These are phyloP conservation scores for Coreoperca whiteheadi DNA, from an alignment of 2,113 vertebrate genomes.

Conservation along the genomic window DNA sequence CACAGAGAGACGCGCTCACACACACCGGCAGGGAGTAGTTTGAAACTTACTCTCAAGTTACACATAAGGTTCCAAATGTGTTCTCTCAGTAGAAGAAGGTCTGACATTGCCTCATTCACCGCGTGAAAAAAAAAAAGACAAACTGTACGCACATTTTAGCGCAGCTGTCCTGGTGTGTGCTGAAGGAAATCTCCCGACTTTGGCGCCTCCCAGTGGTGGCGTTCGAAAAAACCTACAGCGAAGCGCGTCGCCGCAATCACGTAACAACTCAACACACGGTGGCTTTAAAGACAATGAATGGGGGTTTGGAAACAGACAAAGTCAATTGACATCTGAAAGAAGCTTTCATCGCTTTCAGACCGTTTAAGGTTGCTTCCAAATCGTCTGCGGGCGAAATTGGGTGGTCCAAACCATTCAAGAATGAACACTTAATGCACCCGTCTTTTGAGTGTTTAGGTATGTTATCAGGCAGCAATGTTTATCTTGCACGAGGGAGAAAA, in stretches of 20 bases:
- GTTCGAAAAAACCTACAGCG: neutral
- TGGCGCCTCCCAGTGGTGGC: neutral
- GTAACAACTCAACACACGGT: neutral
- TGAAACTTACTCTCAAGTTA: slow-evolving; percentile 34
- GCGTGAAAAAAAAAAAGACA: neutral
- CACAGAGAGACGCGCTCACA: slow-evolving; percentile 21
- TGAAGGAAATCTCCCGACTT: neutral
- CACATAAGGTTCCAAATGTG: slow-evolving; percentile 23
- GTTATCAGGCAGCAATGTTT: neutral
- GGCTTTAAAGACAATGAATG: no score
- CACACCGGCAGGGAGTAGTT: slow-evolving; percentile 39
- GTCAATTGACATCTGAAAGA: neutral
- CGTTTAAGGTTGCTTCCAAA: neutral
- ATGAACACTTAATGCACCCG: neutral
- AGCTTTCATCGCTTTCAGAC: neutral
- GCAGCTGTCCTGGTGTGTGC: neutral
- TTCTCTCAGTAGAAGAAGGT: neutral
- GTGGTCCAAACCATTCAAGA: no score
- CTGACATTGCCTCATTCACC: neutral
- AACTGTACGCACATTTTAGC: neutral
- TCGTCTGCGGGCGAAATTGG: no score
- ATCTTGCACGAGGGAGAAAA: no score
- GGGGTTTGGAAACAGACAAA: neutral
- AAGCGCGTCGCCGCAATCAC: neutral
- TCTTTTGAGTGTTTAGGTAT: no score